A percentile compares a stretch with the other conserved stretches of the same genome.
Evolutionary conservation across 2,888 invertebrate genomes (phyloP).

Genomic region (Sinopyrophorus schimmeli): DNA sequence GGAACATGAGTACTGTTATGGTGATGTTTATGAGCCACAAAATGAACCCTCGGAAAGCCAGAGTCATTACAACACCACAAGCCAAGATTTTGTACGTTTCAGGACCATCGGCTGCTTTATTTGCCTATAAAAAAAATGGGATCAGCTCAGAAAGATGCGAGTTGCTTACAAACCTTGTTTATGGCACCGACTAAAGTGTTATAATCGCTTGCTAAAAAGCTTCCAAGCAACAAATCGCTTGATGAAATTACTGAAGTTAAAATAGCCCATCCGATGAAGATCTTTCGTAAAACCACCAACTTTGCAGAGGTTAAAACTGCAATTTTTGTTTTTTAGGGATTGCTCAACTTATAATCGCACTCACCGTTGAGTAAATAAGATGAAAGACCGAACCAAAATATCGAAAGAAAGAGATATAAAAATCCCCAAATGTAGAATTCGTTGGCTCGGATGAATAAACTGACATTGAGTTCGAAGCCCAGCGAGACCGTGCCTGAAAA

Average conservation of each 20-base stretch:
- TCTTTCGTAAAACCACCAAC: background rate
- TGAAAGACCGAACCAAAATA: slow-evolving; percentile 2
- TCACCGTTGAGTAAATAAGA: slow-evolving; percentile 1
- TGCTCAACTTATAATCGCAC: no score
- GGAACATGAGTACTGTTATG: no score
- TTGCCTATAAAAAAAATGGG: background rate
- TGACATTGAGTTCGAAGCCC: no score
- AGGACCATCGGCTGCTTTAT: background rate
- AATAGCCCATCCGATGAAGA: slow-evolving; percentile 2
- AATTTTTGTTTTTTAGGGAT: no score
- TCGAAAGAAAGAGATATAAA: background rate
- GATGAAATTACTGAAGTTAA: slow-evolving; percentile 1
- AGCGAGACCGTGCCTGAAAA: no score
- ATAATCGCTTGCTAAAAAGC: slow-evolving; percentile 8
- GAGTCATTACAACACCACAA: slow-evolving; percentile 10
- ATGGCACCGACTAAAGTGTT: slow-evolving; percentile 2
- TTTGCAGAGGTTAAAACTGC: no score
- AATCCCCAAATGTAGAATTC: background rate
- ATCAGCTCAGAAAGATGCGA: background rate
- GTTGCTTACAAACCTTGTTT: slow-evolving; percentile 2
- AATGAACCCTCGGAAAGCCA: slow-evolving; percentile 7
- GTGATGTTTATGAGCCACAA: slow-evolving; percentile 14
- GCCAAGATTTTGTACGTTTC: slow-evolving; percentile 1
- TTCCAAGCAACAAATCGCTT: slow-evolving; percentile 1
- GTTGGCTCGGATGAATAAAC: background rate